phyloP scores from a whole-genome alignment of 2,113 vertebrate species.

The Anser brachyrhynchus region DNA sequence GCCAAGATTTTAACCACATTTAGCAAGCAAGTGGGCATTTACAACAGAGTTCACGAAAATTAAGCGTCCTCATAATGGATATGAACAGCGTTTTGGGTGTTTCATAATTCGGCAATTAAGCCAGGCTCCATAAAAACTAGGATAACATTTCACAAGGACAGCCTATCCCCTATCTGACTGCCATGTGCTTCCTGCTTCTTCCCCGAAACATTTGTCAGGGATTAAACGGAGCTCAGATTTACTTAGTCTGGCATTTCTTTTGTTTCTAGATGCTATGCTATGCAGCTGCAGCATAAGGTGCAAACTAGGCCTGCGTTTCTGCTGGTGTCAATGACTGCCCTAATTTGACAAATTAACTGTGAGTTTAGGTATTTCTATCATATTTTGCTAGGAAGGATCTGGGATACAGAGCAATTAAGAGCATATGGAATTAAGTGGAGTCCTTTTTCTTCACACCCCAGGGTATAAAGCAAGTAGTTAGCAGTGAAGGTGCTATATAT shows the following conservation, averaged over 20 bases:
- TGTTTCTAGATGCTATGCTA: slow-evolving; percentile 41
- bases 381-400: slow-evolving; percentile 48
- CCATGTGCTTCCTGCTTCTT: slow-evolving; percentile 57
- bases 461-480: slow-evolving; percentile 57
- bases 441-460: slow-evolving; percentile 45
- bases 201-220: slow-evolving; percentile 50
- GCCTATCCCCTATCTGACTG: slow-evolving; percentile 42
- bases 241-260: slow-evolving; percentile 57
- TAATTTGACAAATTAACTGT: slow-evolving; percentile 56
- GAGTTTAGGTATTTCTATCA: slow-evolving; percentile 45
- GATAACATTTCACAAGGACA: slow-evolving; percentile 55
- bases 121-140: slow-evolving; percentile 47
- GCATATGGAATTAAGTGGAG: slow-evolving; percentile 53
- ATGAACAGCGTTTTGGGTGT: slow-evolving; percentile 55
- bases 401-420: slow-evolving; percentile 52
- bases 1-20: slow-evolving; percentile 57
- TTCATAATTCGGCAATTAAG: slow-evolving; percentile 63
- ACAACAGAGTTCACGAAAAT: slow-evolving; percentile 48
- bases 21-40: slow-evolving; percentile 53
- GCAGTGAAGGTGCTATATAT: slow-evolving; percentile 58
- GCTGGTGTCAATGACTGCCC: slow-evolving; percentile 38
- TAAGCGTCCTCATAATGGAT: slow-evolving; percentile 43
- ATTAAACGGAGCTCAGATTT: slow-evolving; percentile 56
- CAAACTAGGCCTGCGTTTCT: slow-evolving; percentile 42
- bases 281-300: slow-evolving; percentile 6